Base-by-base conservation (phyloP, 2,113 vertebrate genomes). In the Gyps fulvus region DNA sequence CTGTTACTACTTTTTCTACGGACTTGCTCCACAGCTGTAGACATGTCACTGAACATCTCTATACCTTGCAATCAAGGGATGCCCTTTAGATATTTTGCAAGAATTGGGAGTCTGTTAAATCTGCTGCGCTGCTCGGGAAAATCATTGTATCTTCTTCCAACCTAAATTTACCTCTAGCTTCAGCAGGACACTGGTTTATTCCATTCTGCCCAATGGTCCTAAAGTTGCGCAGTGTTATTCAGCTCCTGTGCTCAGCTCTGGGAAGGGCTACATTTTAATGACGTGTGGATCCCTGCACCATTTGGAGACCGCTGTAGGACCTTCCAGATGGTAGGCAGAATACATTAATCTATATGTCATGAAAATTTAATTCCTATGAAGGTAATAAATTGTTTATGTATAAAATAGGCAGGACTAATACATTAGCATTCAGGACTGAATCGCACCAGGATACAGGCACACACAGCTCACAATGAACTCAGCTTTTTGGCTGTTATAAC, bases 341-440 rank as follows among this genome's bases (percentile, higher is more conserved):
- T 94, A 55, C 95, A 96, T 97, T 93, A 74, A 93, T 96, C 91
- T 86, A 8, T 86, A 8, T 96, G 87, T 63, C 95, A 97, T 91
- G 91, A 97, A 96, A 94, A 96, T 94, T 95, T 91, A 95, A 95
- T 96, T 95, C 62, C 67, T 73, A 38, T 58, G 93, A 95, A 91
- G 55, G 74, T 90, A 95, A 91, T 90, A 97, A 92, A 96, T 93
- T 95, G 87, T 86, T 97, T 95, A 96, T 96, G 89, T 88, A 94
- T 93, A 76, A 94, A 94, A 92, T 73, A 93, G 71, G 85, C 78
- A 83, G 67, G 67, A 34, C 81, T 96, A 97, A 95, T 90, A 93
- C 84, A 97, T 93, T 81, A 94, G 63, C 58, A 94, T 87, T 95
- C 90, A 78, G 57, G 49, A 43, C 77, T 95, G 86, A 92, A 88